Evolutionary conservation across 2,797 vertebrate genomes (phyloP).

Genomic region (Periparus ater): DNA sequence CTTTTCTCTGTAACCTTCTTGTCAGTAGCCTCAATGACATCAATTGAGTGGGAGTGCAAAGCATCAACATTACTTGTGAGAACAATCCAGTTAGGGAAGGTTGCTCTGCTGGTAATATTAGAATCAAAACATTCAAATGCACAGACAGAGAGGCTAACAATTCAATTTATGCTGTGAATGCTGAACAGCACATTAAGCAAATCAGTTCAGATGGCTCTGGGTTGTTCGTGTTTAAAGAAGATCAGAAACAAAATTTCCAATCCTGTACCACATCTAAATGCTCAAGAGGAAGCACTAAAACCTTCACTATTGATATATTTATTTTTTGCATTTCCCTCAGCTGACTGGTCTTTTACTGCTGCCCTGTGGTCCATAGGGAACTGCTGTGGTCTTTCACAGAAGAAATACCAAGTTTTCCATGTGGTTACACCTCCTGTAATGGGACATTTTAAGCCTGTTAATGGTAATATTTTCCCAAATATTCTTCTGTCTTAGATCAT

Average conservation of each 20-base stretch:
- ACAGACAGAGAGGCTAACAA: slow-evolving; percentile 57
- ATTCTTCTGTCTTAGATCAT: background rate
- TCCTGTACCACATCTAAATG: background rate
- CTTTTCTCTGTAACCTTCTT: slow-evolving; percentile 28
- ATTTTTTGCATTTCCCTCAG: background rate
- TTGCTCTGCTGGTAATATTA: slow-evolving; percentile 40
- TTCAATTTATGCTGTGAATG: slow-evolving; percentile 56
- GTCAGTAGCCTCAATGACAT: slow-evolving; percentile 37
- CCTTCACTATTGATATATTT: background rate
- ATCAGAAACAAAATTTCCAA: slow-evolving; percentile 52
- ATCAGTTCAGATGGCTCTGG: slow-evolving; percentile 47
- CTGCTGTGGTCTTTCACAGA: background rate
- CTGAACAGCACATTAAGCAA: slow-evolving; percentile 56
- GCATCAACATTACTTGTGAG: slow-evolving; percentile 46
- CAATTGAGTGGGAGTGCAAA: slow-evolving; percentile 53
- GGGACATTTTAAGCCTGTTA: background rate
- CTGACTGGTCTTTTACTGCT: background rate
- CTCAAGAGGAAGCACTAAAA: background rate
- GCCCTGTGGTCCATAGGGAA: background rate
- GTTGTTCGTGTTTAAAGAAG: slow-evolving; percentile 45
- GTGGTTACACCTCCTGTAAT: background rate
- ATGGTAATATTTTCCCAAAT: background rate
- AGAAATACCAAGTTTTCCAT: background rate
- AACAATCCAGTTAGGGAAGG: slow-evolving; percentile 53
- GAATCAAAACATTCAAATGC: slow-evolving; percentile 61